These are phyloP conservation scores for Grantiella picta DNA, from an alignment of 2,113 vertebrate genomes.

Conservation along the genomic window DNA sequence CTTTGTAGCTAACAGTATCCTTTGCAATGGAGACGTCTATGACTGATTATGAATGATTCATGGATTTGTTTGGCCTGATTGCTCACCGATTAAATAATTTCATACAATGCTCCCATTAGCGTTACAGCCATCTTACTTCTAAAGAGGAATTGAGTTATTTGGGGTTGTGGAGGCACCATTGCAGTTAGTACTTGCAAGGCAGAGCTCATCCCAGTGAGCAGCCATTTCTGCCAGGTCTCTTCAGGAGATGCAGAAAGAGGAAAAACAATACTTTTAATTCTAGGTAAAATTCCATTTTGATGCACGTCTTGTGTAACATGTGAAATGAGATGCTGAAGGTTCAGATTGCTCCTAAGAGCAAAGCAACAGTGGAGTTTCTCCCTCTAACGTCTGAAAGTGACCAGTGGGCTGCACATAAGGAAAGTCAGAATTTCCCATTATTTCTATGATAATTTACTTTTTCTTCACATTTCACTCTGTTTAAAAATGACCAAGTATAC, in stretches of 20 bases:
- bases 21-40: not conserved
- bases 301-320: not conserved
- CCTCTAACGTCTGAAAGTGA: not conserved
- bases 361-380: not conserved
- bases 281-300: not conserved
- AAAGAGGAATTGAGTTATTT: not conserved
- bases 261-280: not conserved
- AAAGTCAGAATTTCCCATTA: not conserved
- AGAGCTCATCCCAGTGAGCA: not conserved
- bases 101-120: not conserved
- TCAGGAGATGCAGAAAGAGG: not conserved
- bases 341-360: not conserved
- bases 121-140: not conserved
- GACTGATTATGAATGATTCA: conserved; percentile 9
- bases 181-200: not conserved
- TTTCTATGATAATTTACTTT: not conserved
- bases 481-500: not conserved
- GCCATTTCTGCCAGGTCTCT: not conserved
- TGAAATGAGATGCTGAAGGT: not conserved
- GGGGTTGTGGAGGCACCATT: not conserved
- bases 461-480: not conserved
- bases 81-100: conserved; percentile 25
- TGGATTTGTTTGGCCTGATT: conserved; percentile 5
- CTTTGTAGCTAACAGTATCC: not conserved
- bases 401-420: not conserved